A percentile compares a stretch with the other conserved stretches of the same genome.
Evolutionary conservation across 2,113 vertebrate genomes (phyloP).

Genomic region (Etheostoma cragini): DNA sequence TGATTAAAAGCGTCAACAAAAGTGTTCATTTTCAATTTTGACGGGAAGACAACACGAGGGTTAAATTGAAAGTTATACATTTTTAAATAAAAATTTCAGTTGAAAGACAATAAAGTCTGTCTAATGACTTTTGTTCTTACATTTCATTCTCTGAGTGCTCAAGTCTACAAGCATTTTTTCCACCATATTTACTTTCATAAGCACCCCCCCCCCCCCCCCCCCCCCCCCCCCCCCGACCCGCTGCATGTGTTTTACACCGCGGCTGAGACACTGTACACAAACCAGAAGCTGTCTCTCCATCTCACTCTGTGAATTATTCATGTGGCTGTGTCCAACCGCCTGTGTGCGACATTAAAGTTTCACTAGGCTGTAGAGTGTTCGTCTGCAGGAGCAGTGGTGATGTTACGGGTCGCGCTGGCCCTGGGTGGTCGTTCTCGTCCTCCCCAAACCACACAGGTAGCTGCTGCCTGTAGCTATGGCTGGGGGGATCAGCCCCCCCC

Average conservation of each 20-base stretch:
- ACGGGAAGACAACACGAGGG: too few relatives aligned
- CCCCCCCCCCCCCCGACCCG: background rate
- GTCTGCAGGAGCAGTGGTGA: conserved; percentile 7
- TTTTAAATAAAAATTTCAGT: too few relatives aligned
- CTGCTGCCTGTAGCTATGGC: conserved; percentile 11
- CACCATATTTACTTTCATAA: too few relatives aligned
- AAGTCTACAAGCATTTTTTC: too few relatives aligned
- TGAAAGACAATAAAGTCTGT: too few relatives aligned
- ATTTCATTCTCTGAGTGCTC: too few relatives aligned
- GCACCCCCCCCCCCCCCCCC: too few relatives aligned
- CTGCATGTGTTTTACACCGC: background rate
- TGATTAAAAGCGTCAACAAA: too few relatives aligned
- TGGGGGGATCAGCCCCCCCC: background rate
- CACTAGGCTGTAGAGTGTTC: conserved; percentile 38
- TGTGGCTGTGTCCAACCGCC: conserved; percentile 37
- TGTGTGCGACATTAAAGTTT: conserved; percentile 56
- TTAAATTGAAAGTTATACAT: too few relatives aligned
- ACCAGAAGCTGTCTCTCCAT: conserved; percentile 20
- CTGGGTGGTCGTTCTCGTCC: background rate
- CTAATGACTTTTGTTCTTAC: too few relatives aligned
- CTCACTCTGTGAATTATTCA: conserved; percentile 62
- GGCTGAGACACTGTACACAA: conserved; percentile 23
- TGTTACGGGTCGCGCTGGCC: background rate
- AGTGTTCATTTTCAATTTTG: too few relatives aligned
- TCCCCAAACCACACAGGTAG: background rate